Conservation (phyloP, 2,797 vertebrate genomes). For the Chiloscyllium punctatum region DNA sequence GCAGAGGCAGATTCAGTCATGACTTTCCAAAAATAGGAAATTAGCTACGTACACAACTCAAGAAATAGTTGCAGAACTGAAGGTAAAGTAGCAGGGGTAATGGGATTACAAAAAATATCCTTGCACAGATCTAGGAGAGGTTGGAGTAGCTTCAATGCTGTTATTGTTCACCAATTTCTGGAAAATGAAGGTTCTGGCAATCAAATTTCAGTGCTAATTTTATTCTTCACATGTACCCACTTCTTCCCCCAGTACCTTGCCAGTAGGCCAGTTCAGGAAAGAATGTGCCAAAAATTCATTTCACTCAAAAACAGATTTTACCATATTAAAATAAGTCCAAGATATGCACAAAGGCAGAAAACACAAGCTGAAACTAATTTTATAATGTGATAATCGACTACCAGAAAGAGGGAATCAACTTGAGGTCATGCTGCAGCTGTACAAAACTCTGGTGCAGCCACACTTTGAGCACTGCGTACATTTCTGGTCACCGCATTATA, state of each 20-base stretch:
- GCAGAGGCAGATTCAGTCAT: no score
- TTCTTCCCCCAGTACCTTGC: background rate
- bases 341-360: conserved; percentile 9
- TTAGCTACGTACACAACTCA: background rate
- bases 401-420: background rate
- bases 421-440: no score
- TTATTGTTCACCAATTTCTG: background rate
- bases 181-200: background rate
- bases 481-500: no score
- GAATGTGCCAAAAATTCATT: background rate
- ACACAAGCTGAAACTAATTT: background rate
- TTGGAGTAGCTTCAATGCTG: background rate
- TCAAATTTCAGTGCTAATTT: background rate
- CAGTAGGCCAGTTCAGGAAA: background rate
- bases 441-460: no score
- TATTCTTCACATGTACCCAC: background rate
- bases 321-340: background rate
- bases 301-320: background rate
- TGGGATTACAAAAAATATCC: no score
- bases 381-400: background rate
- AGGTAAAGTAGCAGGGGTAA: background rate
- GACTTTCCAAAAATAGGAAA: no score
- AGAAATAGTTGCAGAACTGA: background rate
- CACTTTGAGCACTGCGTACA: no score
- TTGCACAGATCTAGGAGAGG: background rate